Evolutionary conservation across 2,797 vertebrate species (phyloP).

Genomic region (Brachyrhaphis roseni): DNA sequence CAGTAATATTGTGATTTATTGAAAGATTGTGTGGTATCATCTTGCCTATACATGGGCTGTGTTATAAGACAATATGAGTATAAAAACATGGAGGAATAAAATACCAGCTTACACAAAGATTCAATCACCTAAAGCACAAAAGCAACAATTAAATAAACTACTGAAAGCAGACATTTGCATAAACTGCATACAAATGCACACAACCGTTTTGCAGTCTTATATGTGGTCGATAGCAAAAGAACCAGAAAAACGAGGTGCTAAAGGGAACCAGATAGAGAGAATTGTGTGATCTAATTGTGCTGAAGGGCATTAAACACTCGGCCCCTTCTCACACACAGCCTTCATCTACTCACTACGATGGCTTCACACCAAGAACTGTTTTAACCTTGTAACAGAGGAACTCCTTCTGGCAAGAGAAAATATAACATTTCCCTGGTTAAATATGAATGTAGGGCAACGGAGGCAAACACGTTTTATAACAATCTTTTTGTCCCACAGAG

Average conservation of each 20-base stretch:
- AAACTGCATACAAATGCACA: background rate
- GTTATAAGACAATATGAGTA: background rate
- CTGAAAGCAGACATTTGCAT: background rate
- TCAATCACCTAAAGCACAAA: background rate
- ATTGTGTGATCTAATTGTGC: conserved; percentile 48
- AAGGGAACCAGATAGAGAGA: conserved; percentile 36
- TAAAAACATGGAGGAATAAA: background rate
- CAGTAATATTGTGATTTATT: background rate
- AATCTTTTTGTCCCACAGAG: conserved; percentile 39
- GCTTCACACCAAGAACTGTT: conserved; percentile 13
- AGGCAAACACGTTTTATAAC: conserved; percentile 36
- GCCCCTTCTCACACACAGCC: conserved; percentile 31
- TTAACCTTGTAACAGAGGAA: conserved; percentile 21
- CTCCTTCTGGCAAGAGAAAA: conserved; percentile 40
- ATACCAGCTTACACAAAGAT: background rate
- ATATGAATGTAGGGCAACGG: conserved; percentile 34
- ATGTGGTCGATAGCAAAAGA: conserved; percentile 48
- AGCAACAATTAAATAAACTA: background rate
- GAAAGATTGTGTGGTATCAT: background rate
- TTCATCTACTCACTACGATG: conserved; percentile 33
- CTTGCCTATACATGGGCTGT: background rate
- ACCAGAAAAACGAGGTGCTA: conserved; percentile 52
- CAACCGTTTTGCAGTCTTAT: background rate
- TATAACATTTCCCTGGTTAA: conserved; percentile 32
- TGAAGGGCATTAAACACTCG: conserved; percentile 30